These are phyloP conservation scores for Metellina segmentata DNA, from an alignment of 2,888 invertebrate genomes.

Conservation along the genomic window DNA sequence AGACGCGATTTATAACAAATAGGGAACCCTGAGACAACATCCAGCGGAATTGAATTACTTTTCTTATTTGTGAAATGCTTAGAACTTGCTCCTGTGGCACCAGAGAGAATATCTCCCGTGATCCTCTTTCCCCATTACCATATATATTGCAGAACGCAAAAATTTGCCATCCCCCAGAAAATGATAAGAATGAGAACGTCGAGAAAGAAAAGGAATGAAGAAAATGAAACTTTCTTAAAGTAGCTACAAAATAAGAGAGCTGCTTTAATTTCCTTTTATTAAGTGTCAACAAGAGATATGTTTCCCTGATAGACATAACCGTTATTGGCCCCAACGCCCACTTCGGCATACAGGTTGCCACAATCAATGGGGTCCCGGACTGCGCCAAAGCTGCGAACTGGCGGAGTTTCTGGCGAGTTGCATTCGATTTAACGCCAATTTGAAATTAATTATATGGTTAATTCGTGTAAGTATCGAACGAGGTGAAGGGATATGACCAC, in stretches of 20 bases:
- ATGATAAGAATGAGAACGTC: constrained; percentile 48
- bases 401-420: background rate
- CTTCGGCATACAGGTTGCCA: constrained; percentile 16
- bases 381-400: background rate
- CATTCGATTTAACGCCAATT: background rate
- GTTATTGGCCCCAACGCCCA: constrained; percentile 66
- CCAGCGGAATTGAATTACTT: constrained; percentile 55
- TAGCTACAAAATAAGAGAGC: constrained; percentile 68
- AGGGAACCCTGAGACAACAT: constrained; percentile 46
- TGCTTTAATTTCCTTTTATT: constrained; percentile 76
- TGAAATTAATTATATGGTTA: background rate
- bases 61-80: constrained; percentile 41
- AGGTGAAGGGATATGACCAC: background rate
- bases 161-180: constrained; percentile 42
- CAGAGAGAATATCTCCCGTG: constrained; percentile 41
- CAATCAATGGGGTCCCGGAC: constrained; percentile 9
- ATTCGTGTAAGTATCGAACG: background rate
- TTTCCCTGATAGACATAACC: constrained; percentile 64
- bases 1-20: constrained; percentile 56
- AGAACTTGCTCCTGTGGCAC: background rate
- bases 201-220: constrained; percentile 1
- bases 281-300: constrained; percentile 72
- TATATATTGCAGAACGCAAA: constrained; percentile 72
- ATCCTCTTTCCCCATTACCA: constrained; percentile 58
- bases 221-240: constrained; percentile 53